phyloP scores from a whole-genome alignment of 2,888 invertebrate species.

The Brachyptera putata region DNA sequence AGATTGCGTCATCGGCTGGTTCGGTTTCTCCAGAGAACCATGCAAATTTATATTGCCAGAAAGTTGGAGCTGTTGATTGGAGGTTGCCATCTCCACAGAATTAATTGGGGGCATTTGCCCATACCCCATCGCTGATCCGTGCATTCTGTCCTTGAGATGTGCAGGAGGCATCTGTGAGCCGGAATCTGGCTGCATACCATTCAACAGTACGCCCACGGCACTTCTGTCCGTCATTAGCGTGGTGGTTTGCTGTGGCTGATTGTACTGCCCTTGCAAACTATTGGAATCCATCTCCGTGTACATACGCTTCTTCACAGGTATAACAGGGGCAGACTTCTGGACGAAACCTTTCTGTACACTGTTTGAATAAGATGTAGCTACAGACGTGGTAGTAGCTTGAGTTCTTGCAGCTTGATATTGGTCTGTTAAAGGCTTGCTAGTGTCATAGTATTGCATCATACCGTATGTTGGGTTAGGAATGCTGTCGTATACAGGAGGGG shows the following conservation, averaged over 20 bases:
- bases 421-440: constrained; percentile 52
- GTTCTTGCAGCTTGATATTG: constrained; percentile 42
- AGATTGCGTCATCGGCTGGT: too few species aligned
- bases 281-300: constrained; percentile 52
- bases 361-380: neutral
- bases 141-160: neutral
- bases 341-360: neutral
- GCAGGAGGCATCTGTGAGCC: neutral
- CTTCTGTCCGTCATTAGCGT: neutral
- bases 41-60: too few species aligned
- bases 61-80: too few species aligned
- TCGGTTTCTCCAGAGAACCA: too few species aligned
- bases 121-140: neutral
- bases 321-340: constrained; percentile 45
- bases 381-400: constrained; percentile 5
- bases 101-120: too few species aligned
- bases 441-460: constrained; percentile 52
- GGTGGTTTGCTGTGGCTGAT: neutral
- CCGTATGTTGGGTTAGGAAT: constrained; percentile 22
- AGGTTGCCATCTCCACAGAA: too few species aligned
- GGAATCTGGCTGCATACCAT: neutral
- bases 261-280: neutral
- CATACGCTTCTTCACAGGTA: constrained; percentile 61
- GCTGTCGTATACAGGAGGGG: constrained; percentile 20
- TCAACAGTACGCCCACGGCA: neutral